Evolutionary conservation across 2,888 invertebrate genomes (phyloP).

Genomic region (Luperina testacea): DNA sequence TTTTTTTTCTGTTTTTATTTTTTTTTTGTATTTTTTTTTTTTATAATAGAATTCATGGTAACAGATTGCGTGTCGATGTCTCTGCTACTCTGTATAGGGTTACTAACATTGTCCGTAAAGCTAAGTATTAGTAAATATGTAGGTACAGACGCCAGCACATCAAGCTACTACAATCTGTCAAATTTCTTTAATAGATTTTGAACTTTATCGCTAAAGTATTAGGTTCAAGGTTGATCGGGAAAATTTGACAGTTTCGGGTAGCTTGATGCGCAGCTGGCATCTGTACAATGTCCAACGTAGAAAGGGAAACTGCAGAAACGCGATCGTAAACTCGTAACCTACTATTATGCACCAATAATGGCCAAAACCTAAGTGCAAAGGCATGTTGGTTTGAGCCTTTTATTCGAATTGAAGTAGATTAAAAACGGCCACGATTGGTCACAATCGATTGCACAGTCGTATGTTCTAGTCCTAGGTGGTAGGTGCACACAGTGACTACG

Average conservation of each 20-base stretch:
- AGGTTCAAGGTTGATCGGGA: too few species aligned
- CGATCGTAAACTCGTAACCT: slow-evolving; percentile 24
- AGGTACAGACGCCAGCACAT: background rate
- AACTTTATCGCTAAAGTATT: too few species aligned
- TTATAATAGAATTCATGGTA: too few species aligned
- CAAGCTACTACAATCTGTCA: too few species aligned
- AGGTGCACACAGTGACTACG: slow-evolving; percentile 57
- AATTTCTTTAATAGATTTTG: too few species aligned
- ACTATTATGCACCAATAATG: slow-evolving; percentile 42
- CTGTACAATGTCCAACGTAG: background rate
- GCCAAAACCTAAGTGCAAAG: slow-evolving; percentile 56
- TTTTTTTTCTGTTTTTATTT: too few species aligned
- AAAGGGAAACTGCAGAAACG: slow-evolving; percentile 7
- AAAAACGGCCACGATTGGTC: slow-evolving; percentile 73
- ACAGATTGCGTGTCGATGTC: too few species aligned
- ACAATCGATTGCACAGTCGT: slow-evolving; percentile 81
- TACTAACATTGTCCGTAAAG: background rate
- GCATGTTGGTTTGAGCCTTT: slow-evolving; percentile 56
- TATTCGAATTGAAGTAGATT: slow-evolving; percentile 63
- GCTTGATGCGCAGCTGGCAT: too few species aligned
- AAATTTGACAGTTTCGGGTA: too few species aligned
- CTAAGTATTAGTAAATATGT: background rate
- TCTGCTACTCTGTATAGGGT: background rate
- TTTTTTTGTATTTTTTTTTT: too few species aligned
- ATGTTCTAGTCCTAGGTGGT: slow-evolving; percentile 64